A percentile compares a stretch with the other conserved stretches of the same genome.
Conservation (phyloP, 2,113 vertebrate species). For the Bubalus kerabau region DNA sequence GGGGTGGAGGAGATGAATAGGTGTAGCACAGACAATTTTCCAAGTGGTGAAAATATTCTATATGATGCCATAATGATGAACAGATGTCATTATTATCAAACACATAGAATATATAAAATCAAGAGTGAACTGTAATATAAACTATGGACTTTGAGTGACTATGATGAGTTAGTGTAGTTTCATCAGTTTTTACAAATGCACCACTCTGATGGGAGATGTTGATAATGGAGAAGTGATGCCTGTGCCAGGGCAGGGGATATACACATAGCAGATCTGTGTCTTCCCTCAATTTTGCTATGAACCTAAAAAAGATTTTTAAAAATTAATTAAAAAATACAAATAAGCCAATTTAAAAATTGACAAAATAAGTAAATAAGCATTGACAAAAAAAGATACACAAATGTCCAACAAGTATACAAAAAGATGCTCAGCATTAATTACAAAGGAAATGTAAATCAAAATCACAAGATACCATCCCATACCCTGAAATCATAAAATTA, state of each 20-base stretch:
- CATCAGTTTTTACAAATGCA: not conserved
- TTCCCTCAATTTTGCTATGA: not conserved
- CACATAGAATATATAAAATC: not conserved
- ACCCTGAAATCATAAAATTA: not conserved
- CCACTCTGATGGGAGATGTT: not conserved
- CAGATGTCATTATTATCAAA: not conserved
- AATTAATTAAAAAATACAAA: not conserved
- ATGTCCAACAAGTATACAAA: not conserved
- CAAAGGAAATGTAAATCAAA: not conserved
- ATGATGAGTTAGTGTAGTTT: not conserved
- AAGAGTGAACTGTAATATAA: not conserved
- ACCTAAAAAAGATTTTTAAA: not conserved
- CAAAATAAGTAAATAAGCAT: not conserved
- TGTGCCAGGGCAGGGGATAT: not conserved
- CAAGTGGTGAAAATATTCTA: not conserved
- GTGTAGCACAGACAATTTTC: not conserved
- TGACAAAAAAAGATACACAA: not conserved
- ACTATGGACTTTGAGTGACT: not conserved
- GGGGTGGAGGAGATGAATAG: not conserved
- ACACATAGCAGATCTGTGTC: not conserved
- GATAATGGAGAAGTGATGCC: not conserved
- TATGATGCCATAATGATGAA: not conserved
- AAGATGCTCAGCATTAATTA: not conserved
- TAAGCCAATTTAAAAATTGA: not conserved
- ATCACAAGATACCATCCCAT: not conserved